Evolutionary conservation across 2,113 vertebrate species (phyloP).

Genomic region (Laterallus jamaicensis): DNA sequence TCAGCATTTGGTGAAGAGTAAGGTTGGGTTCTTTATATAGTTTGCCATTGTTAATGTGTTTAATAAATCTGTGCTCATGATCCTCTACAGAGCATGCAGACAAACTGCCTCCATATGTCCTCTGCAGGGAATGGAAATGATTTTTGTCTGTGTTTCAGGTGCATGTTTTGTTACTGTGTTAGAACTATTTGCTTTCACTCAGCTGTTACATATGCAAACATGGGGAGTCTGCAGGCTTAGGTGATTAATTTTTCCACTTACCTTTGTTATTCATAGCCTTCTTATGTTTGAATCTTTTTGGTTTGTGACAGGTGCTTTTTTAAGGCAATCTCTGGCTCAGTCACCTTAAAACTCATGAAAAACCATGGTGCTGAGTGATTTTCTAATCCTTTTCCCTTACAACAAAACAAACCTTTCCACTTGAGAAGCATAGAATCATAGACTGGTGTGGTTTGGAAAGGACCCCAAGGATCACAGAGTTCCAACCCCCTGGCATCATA

Average conservation of each 20-base stretch:
- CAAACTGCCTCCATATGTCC: background rate
- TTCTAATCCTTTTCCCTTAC: background rate
- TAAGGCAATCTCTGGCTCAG: background rate
- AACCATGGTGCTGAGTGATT: background rate
- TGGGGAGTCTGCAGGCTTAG: background rate
- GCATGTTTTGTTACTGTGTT: background rate
- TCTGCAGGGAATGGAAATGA: background rate
- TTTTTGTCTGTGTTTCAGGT: background rate
- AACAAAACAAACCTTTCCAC: background rate
- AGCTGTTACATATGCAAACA: background rate
- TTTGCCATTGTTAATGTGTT: background rate
- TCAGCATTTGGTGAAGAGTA: background rate
- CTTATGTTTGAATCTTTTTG: background rate
- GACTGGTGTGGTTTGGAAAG: too few species aligned
- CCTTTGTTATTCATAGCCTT: background rate
- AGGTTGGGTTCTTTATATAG: background rate
- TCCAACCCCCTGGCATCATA: too few species aligned
- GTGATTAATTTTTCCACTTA: slow-evolving; percentile 3
- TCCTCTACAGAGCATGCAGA: background rate
- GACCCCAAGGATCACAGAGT: too few species aligned
- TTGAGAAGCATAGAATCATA: background rate
- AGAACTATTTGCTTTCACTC: background rate
- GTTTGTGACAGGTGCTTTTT: background rate
- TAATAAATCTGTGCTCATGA: background rate
- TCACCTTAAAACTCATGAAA: slow-evolving; percentile 1